Evolutionary conservation across 2,888 invertebrate genomes (phyloP), one percentile per base, ranked within the genome.

Genomic region (Stenurella melanura): DNA sequence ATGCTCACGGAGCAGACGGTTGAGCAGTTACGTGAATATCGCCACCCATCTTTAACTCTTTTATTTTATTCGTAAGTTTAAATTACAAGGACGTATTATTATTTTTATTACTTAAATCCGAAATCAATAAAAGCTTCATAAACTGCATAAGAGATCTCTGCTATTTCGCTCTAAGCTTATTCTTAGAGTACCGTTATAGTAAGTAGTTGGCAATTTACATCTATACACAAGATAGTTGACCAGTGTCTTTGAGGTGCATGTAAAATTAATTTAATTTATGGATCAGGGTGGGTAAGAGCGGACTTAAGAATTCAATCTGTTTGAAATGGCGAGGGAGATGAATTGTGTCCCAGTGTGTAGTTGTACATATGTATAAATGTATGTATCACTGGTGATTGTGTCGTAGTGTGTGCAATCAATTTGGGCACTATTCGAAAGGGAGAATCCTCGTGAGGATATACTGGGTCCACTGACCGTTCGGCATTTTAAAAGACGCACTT

Each of bases 361-460:
- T 54, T 58, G 63, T 72, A 72, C 72, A 72, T 72, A 86, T 85
- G 85, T 86, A 86, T 86, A 87, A 85, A 85, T 86, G 86, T 85
- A 84, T 86, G 85, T 88, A 87, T 87, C 85, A 72, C 63, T 63
- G 63, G 61, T 85, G 87, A 89, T 89, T 88, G 88, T 88, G 87
- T 87, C 87, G 85, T 84, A 87, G 87, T 87, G 87, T 88, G 87
- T 86, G 89, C 89, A 89, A 89, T 89, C 89, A 89, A 89, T 89
- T 89, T 89, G 83, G 86, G 86, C 88, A 88, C 88, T 89, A 87
- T 88, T 84, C 84, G 85, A 80, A 81, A 77, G 76, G 73, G 69
- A 80, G 76, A 77, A 78, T 84, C 83, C 88, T 88, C 88, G 83
- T 83, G 89, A 89, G 89, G 86, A 87, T 88, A 87, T 85, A 64